Base-by-base conservation (phyloP, 2,797 vertebrate genomes). In the Tragopan temminckii region DNA sequence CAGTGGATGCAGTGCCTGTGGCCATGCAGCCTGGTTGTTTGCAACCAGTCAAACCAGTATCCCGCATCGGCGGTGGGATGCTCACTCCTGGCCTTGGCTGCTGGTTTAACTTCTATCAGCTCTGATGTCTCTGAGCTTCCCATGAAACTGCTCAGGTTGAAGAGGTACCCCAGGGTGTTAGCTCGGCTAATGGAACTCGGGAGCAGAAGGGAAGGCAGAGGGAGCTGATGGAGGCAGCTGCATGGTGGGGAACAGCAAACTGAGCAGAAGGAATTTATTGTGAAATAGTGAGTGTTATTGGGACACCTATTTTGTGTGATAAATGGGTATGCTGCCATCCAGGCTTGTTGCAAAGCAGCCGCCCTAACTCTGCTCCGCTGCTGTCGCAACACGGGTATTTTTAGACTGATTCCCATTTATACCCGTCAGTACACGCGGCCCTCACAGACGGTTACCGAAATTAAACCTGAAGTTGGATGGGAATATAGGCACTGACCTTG, bases 381-480 rank as follows among this genome's bases (percentile, higher is more conserved):
- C 68, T 90, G 85, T 88, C 63, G 33, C 87, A 79, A 27, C 55
- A 12, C 1, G 43, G 46, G 33, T 95, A 92, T 94, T 94, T 96
- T 94, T 95, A 96, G 91, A 11, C 52, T 9, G 33, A 38, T 88
- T 89, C 91, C 77, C 82, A 33, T 96, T 94, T 94, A 85, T 94
- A 94, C 91, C 85, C 88, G 35, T 93, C n/a, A 68, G 63, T 76
- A 67, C 46, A 8, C 4, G 6, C 18, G 21, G 43, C 83, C 25
- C 1, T 91, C 74, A 67, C 89, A 96, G 77, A 76, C 48, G 5
- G 80, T 52, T 80, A 72, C 87, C 46, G 62, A 75, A 94, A 95
- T 96, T 93, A 94, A 95, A 83, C 69, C 79, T 72, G 91, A 80
- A 93, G 82, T 85, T 94, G 94, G 72, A 69, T 91, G 85, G 89